phyloP scores from a whole-genome alignment of 2,888 invertebrate genomes.

The Drosophila anceps region DNA sequence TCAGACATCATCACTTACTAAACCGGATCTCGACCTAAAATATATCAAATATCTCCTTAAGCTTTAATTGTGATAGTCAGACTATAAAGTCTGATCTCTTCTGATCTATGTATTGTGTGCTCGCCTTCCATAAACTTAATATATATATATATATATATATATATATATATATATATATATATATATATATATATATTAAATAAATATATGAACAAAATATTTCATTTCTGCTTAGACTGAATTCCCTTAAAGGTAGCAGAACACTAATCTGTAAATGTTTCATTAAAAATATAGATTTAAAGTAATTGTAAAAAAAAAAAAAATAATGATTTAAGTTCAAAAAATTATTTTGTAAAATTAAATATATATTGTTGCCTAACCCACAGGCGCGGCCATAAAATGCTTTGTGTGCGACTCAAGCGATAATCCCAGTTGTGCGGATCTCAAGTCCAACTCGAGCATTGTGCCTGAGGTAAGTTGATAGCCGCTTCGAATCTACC shows the following conservation, averaged over 20 bases:
- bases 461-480: conserved; percentile 83
- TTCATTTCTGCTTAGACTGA: neutral
- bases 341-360: neutral
- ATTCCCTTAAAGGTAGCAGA: neutral
- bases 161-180: too few relatives aligned
- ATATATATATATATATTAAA: too few relatives aligned
- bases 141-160: too few relatives aligned
- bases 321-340: neutral
- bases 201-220: too few relatives aligned
- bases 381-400: conserved; percentile 85
- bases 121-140: too few relatives aligned
- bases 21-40: neutral
- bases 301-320: neutral
- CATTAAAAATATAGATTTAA: neutral
- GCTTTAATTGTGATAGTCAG: neutral
- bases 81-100: neutral
- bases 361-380: conserved; percentile 34
- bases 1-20: neutral
- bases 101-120: neutral
- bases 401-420: conserved; percentile 87
- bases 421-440: conserved; percentile 86
- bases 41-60: neutral
- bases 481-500: neutral
- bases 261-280: too few relatives aligned
- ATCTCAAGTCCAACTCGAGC: conserved; percentile 82